phyloP scores from a whole-genome alignment of 2,113 vertebrate genomes.

The Cynopterus brachyotis region DNA sequence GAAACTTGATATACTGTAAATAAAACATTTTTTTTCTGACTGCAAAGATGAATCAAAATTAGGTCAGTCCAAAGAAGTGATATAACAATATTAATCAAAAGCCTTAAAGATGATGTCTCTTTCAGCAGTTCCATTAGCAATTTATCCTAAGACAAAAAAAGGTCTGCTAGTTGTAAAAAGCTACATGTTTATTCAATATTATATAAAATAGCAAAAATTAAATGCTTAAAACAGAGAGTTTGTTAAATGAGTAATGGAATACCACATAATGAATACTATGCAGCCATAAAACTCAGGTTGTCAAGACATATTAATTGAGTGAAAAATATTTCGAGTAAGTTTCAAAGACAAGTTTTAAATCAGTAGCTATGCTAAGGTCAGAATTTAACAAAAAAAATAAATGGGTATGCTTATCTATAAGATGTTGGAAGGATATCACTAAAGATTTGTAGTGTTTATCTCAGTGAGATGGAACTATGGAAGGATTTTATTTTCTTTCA shows the following conservation, averaged over 20 bases:
- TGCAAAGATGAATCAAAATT: background rate
- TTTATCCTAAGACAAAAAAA: background rate
- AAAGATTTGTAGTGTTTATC: background rate
- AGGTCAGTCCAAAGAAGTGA: background rate
- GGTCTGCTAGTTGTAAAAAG: background rate
- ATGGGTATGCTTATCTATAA: background rate
- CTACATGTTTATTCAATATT: background rate
- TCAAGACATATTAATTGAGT: background rate
- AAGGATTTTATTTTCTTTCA: background rate
- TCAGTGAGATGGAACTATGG: background rate
- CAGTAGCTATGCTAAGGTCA: background rate
- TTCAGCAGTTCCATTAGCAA: background rate
- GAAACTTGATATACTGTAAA: slow-evolving; percentile 46
- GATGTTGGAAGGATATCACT: background rate
- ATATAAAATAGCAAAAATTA: background rate
- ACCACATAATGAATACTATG: background rate
- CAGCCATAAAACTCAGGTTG: background rate
- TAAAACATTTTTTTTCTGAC: slow-evolving; percentile 34
- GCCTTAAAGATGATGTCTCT: background rate
- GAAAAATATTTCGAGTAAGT: background rate
- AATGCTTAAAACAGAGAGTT: background rate
- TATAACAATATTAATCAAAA: background rate
- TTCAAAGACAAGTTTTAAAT: background rate
- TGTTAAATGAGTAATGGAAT: background rate
- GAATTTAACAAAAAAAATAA: background rate